phyloP scores from a whole-genome alignment of 2,113 vertebrate species.

The Ictidomys tridecemlineatus region DNA sequence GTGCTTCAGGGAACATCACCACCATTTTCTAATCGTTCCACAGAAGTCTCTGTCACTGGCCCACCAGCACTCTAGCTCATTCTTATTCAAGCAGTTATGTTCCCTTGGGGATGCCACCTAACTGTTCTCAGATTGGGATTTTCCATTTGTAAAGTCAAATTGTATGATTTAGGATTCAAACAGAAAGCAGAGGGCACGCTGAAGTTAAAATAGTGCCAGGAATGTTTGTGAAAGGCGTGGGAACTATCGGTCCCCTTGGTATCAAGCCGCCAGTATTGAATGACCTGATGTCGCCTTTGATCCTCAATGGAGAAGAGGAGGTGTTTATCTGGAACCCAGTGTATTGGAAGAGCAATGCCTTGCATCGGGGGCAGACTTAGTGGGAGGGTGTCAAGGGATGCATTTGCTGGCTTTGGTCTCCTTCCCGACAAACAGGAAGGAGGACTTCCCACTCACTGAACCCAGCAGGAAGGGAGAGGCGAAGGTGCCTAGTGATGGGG shows the following conservation, averaged over 20 bases:
- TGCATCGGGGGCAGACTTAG: not conserved
- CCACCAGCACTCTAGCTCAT: not conserved
- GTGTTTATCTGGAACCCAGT: not conserved
- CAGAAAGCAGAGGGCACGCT: not conserved
- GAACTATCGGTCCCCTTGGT: not conserved
- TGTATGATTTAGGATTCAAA: not conserved
- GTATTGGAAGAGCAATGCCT: not conserved
- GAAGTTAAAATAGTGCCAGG: not conserved
- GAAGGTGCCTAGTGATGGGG: fast-evolving
- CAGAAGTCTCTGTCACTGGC: not conserved
- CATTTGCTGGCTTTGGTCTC: not conserved
- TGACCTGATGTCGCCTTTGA: not conserved
- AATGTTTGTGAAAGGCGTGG: not conserved
- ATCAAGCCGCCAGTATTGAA: not conserved
- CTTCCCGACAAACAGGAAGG: not conserved
- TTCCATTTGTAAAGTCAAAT: not conserved
- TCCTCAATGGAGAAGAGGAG: not conserved
- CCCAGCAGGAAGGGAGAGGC: not conserved
- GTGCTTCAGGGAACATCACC: not conserved
- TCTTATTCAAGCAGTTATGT: not conserved
- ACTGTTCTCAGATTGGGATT: not conserved
- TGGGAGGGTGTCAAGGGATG: too few relatives aligned
- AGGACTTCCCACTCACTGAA: not conserved
- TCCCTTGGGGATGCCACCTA: not conserved
- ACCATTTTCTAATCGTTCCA: not conserved